Evolutionary conservation across 2,797 vertebrate genomes (phyloP).

Genomic region (Thaleichthys pacificus): DNA sequence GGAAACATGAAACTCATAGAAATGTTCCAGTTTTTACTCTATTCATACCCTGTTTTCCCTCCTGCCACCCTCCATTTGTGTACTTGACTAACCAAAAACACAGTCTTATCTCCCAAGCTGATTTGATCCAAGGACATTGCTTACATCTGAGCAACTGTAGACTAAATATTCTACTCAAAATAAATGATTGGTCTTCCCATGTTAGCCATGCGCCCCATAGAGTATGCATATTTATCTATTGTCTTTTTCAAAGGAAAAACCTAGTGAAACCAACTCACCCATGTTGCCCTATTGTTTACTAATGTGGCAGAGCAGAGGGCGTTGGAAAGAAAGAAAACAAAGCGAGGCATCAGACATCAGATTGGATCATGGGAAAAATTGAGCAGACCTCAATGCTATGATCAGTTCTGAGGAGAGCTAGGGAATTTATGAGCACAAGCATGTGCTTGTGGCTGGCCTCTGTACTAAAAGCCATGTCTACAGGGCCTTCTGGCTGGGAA

Average conservation of each 20-base stretch:
- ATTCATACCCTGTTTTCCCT: slow-evolving; percentile 14
- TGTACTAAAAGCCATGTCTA: slow-evolving; percentile 25
- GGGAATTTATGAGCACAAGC: slow-evolving; percentile 35
- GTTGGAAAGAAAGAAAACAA: slow-evolving; percentile 14
- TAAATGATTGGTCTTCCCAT: not conserved
- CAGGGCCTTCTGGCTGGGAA: slow-evolving; percentile 5
- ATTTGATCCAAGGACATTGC: not conserved
- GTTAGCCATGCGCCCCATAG: slow-evolving; percentile 6
- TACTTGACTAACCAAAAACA: slow-evolving; percentile 14
- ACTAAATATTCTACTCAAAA: not conserved
- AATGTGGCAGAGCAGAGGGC: slow-evolving; percentile 24
- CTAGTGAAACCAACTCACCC: slow-evolving; percentile 35
- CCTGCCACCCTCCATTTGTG: not conserved
- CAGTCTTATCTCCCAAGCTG: slow-evolving; percentile 4
- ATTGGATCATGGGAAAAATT: slow-evolving; percentile 55
- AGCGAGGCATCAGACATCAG: slow-evolving; percentile 25
- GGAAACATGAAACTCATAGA: slow-evolving; percentile 14
- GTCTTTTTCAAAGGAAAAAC: slow-evolving; percentile 33
- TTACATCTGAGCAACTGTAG: not conserved
- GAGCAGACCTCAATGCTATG: slow-evolving; percentile 29
- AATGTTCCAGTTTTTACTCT: slow-evolving; percentile 27
- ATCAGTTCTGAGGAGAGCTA: slow-evolving; percentile 42
- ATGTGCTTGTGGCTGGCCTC: slow-evolving; percentile 21
- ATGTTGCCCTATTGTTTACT: slow-evolving; percentile 41
- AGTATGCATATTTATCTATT: slow-evolving; percentile 38